phyloP scores from a whole-genome alignment of 2,113 vertebrate genomes.

The Mesocricetus auratus region DNA sequence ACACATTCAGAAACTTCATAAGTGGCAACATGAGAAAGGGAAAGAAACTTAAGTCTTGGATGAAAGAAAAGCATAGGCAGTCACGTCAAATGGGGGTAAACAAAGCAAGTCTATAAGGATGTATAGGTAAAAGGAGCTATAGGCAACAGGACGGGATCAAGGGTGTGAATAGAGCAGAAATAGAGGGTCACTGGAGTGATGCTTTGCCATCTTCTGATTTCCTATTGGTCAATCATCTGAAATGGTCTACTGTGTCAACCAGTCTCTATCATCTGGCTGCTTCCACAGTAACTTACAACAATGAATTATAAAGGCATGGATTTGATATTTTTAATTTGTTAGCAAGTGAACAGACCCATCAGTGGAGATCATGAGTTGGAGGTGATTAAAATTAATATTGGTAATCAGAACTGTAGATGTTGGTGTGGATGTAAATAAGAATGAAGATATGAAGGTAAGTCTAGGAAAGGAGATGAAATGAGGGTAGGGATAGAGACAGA shows the following conservation, averaged over 20 bases:
- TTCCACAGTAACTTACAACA: not conserved
- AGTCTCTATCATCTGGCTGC: not conserved
- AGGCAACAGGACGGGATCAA: not conserved
- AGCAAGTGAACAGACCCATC: not conserved
- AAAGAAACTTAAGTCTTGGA: not conserved
- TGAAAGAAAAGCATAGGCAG: not conserved
- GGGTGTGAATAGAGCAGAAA: not conserved
- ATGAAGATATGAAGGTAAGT: not conserved
- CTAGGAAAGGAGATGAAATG: not conserved
- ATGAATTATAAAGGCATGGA: not conserved
- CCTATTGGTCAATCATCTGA: not conserved
- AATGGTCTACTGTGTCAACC: not conserved
- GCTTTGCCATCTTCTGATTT: not conserved
- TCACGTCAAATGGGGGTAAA: not conserved
- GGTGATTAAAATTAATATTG: not conserved
- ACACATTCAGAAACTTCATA: constrained; percentile 49
- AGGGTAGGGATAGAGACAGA: no score
- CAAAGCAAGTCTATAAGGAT: not conserved
- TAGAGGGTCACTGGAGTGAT: not conserved
- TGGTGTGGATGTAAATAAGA: not conserved
- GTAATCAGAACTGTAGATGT: not conserved
- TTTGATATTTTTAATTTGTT: not conserved
- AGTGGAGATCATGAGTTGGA: not conserved
- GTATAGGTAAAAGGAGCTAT: not conserved
- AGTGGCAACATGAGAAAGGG: not conserved